phyloP scores from a whole-genome alignment of 1,140 invertebrate species.

The Drosophila varians region DNA sequence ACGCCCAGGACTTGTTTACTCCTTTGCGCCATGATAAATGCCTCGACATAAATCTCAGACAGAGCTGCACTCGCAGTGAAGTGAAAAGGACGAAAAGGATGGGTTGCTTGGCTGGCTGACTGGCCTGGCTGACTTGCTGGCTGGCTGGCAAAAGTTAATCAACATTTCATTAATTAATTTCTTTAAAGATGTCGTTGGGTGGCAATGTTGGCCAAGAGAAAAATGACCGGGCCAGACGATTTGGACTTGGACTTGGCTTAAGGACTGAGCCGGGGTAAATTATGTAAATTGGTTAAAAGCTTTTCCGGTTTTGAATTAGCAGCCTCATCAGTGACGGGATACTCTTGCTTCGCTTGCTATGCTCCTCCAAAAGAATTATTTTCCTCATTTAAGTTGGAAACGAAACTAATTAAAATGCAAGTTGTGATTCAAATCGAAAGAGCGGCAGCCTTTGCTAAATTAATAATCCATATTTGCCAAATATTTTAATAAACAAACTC shows the following conservation, averaged over 20 bases:
- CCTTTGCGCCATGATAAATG: slow-evolving; percentile 75
- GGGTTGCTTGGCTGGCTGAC: neutral
- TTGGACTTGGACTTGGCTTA: slow-evolving; percentile 11
- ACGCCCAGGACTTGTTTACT: slow-evolving; percentile 76
- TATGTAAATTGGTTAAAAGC: slow-evolving; percentile 82
- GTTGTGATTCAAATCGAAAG: slow-evolving; percentile 13
- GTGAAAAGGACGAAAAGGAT: neutral
- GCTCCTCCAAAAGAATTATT: slow-evolving; percentile 49
- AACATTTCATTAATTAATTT: slow-evolving; percentile 83
- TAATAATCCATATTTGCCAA: no score
- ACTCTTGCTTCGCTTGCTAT: slow-evolving; percentile 60
- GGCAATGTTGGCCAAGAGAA: slow-evolving; percentile 46
- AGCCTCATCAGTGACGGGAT: slow-evolving; percentile 68
- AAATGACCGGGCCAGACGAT: slow-evolving; percentile 62
- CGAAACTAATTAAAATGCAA: slow-evolving; percentile 43
- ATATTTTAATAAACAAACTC: neutral
- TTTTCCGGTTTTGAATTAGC: slow-evolving; percentile 82
- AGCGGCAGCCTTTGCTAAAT: neutral
- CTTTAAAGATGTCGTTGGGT: slow-evolving; percentile 75
- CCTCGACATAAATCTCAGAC: slow-evolving; percentile 78
- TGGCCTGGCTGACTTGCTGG: neutral
- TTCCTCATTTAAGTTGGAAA: slow-evolving; percentile 41
- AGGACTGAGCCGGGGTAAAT: slow-evolving; percentile 57
- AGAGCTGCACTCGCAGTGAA: slow-evolving; percentile 15
- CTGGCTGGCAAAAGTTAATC: slow-evolving; percentile 81